Base-by-base conservation (phyloP, 1,140 invertebrate species). In the Papilio polyxenes region DNA sequence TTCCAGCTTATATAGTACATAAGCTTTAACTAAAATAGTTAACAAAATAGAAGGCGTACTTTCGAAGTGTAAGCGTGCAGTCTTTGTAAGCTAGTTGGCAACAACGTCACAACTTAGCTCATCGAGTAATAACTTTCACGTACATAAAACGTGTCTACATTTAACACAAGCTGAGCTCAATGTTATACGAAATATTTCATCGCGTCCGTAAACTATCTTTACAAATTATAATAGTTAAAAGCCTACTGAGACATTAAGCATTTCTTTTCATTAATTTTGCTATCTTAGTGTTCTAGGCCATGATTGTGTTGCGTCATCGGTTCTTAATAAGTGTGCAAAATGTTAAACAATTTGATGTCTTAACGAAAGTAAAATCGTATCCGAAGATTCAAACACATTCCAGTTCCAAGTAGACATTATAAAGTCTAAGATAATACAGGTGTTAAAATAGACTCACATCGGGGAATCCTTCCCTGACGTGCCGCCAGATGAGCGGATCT, bases 401-500 rank as follows among this genome's bases (percentile, higher is more conserved):
- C 9, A 59, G 56, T 59, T 59, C 56, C 56, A 59, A 59, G n/a
- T 59, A 59, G 7, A 59, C 2, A 44, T 44, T 44, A 44, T 40
- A 44, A 44, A 20, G 5, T 53, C 51, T 17, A 53, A 53, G 51
- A 1, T 17, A 6, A 53, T 17, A 53, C 17, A 15, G 13, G 51
- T 59, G 0, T 20, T 59, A 20, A 59, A 17, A 79, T 75, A 82
- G 75, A 95, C 95, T 95, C 91, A 96, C 96, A 92, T 96, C 96
- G 37, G 96, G 95, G 88, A 96, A 96, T 44, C 96, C 95, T 87
- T 96, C 96, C 84, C 96, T 94, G 88, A 99, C 98, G 91, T 99
- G 98, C 87, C 97, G 96, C 98, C 98, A 99, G 89, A 99, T 97
- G 82, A 99, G 96, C 83, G 99, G 98, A 96, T 99, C 99, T 13